Percentiles rank a stretch among this genome's conserved stretches.
These are phyloP conservation scores for Diabrotica balteata DNA, from an alignment of 2,888 invertebrate genomes.

Conservation along the genomic window DNA sequence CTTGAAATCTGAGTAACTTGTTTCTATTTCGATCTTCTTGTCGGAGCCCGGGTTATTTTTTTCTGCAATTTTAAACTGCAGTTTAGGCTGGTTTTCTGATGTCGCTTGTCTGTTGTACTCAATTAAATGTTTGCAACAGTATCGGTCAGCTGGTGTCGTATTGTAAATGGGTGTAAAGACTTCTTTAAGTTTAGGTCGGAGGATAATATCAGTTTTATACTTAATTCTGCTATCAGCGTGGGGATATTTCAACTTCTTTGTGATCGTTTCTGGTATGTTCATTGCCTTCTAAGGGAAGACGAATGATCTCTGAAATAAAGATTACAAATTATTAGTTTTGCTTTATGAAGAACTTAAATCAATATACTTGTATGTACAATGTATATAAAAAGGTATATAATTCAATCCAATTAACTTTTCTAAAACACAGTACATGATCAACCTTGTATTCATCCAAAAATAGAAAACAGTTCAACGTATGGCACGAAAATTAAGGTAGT, in stretches of 20 bases:
- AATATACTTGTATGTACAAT: no score
- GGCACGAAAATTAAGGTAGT: no score
- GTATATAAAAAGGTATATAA: no score
- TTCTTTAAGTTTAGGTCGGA: slow-evolving; percentile 37
- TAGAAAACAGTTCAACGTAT: no score
- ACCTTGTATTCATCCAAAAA: no score
- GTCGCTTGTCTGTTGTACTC: slow-evolving; percentile 7
- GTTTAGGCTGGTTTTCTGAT: neutral
- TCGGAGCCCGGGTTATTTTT: neutral
- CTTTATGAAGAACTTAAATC: no score
- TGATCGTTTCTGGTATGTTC: slow-evolving; percentile 48
- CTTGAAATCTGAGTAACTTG: slow-evolving; percentile 3
- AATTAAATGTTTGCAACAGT: slow-evolving; percentile 17
- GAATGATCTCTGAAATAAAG: slow-evolving; percentile 29
- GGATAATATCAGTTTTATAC: slow-evolving; percentile 45
- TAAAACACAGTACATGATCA: no score
- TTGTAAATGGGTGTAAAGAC: slow-evolving; percentile 38
- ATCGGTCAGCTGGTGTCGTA: slow-evolving; percentile 41
- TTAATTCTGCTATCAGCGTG: slow-evolving; percentile 41
- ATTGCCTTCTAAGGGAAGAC: slow-evolving; percentile 41
- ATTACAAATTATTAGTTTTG: no score
- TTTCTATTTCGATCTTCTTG: slow-evolving; percentile 11
- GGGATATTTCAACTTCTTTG: slow-evolving; percentile 43
- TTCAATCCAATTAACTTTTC: no score
- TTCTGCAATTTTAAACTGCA: slow-evolving; percentile 1